Base-by-base conservation (phyloP, 2,113 vertebrate species). In the Lamprotornis superbus region DNA sequence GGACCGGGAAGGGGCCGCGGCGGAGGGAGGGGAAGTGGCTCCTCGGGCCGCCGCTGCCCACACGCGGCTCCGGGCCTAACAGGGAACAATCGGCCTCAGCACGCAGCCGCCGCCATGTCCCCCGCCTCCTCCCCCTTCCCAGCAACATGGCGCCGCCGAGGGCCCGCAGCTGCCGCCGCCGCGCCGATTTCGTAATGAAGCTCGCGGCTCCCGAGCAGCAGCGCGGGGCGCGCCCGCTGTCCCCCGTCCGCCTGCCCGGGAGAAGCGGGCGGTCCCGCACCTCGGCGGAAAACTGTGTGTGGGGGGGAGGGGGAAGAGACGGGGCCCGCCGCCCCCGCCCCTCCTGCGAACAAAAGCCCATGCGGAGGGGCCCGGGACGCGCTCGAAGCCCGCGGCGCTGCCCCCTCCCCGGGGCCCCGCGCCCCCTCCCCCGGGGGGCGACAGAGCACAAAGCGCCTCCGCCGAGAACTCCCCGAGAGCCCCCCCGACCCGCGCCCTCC, bases 141-240 rank as follows among this genome's bases (percentile, higher is more conserved):
- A 98, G 97, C 98, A 99, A 99, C 98, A 99, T 99, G 99, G 99
- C 99, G 99, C 98, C 98, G 92, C 93, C 94, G 97, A 96, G 95
- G 97, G 94, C 93, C 97, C 95, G 94, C 97, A 95, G 96, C 97
- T 96, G 70, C 70, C 52, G 92, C 94, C 90, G 78, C 93, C 89
- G 77, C 86, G 87, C 89, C 85, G 81, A 83, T 93, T 91, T 93
- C 93, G 90, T 94, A 78, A 89, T 71, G 89, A 91, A 93, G 75
- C 91, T 81, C 85, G 35, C 89, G 82, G 77, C 67, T 83, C 78
- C 57, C 24, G 67, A 67, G 33, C 42, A 39, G 68, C 55, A 22
- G 73, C 52, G 28, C 25, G 44, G 46, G 46, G 64, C 31, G 50
- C 37, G 28, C 12, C 24, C 23, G 6, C 18, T 50, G 22, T 14